Base-by-base conservation (phyloP, 2,888 invertebrate species). In the Liposcelis brunnea region DNA sequence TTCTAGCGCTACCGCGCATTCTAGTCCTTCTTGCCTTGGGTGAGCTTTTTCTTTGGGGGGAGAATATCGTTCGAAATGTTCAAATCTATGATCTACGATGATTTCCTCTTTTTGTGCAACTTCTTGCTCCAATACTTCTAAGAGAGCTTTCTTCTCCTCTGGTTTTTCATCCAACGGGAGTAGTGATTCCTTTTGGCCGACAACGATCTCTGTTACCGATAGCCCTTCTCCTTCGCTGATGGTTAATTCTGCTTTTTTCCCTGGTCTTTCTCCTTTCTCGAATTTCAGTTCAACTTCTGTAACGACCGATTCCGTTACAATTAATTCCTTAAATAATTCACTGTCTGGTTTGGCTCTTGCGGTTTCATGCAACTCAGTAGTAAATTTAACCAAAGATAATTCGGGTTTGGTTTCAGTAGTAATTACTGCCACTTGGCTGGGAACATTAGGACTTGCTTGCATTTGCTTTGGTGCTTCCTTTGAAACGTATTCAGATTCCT, bases 51-150 rank as follows among this genome's bases (percentile, higher is more conserved):
- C 66, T 47, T 61, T 60, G 49, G 63, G 60, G 0, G 67, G 64
- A 16, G 59, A 58, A 38, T 54, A 52, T 55, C 64, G 61, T 48
- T 63, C 60, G 35, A 63, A 65, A 46, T 68, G 64, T 8, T 62
- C 67, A 19, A 70, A 56, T 51, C 64, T 59, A 31, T 63, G 61
- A 50, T 67, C 64, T 2, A 66, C 58, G 12, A 62, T 44, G 21
- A 62, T 53, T 58, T 67, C 63, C 57, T 72, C 68, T 48, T 68
- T 66, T 37, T 68, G 51, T 14, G 69, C 67, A 33, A 71, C 69
- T 57, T 68, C 67, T 47, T 65, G 64, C 47, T 64, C 60, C 52
- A 52, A 50, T 33, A 56, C 44, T 31, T 54, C 53, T 15, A 55
- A 32, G 4, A 49, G 38, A 26, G 56, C 58, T 31, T 49, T 54